Evolutionary conservation across 2,113 vertebrate genomes (phyloP).

Genomic region (Equus quagga): DNA sequence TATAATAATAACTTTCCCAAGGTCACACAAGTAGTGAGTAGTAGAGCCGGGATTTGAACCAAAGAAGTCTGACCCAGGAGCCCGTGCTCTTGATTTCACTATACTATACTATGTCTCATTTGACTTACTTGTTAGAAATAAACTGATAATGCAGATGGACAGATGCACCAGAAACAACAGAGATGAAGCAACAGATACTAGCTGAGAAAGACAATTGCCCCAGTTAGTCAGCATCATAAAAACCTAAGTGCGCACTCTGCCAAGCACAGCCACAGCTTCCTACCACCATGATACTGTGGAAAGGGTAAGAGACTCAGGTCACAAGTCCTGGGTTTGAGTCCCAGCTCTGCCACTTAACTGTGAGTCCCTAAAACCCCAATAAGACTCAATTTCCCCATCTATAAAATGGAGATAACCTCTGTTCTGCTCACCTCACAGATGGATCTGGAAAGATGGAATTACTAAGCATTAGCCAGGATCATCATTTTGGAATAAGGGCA

Average conservation of each 20-base stretch:
- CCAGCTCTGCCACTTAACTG: neutral
- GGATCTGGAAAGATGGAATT: neutral
- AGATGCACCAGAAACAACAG: neutral
- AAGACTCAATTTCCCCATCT: neutral
- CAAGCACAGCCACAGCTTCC: neutral
- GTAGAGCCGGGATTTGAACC: neutral
- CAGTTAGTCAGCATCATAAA: neutral
- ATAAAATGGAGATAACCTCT: neutral
- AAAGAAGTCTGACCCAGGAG: neutral
- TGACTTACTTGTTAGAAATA: conserved; percentile 11
- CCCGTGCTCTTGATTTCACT: neutral
- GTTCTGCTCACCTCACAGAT: neutral
- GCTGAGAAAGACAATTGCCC: neutral
- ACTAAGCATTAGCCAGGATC: neutral
- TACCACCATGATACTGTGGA: neutral
- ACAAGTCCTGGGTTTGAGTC: neutral
- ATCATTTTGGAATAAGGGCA: neutral
- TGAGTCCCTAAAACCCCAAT: neutral
- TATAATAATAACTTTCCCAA: neutral
- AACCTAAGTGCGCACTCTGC: neutral
- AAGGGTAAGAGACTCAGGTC: neutral
- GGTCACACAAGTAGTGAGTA: neutral
- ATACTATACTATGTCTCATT: neutral
- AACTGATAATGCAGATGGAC: neutral
- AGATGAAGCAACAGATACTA: neutral